Conservation (phyloP, 2,888 invertebrate species). For the Dermolepida albohirtum region DNA sequence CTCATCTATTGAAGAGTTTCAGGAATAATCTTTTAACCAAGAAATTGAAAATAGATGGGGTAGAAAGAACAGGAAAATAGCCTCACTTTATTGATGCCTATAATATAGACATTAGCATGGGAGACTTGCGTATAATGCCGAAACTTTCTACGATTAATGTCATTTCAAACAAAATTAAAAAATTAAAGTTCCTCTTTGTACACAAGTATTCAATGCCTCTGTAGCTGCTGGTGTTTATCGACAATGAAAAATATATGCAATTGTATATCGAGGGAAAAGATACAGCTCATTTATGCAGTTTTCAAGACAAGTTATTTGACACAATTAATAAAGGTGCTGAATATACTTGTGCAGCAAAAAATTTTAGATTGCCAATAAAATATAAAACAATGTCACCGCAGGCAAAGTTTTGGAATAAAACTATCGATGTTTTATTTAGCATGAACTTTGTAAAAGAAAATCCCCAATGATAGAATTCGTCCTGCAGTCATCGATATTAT, state of each 20-base stretch:
- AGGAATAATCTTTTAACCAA: no score
- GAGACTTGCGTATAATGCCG: no score
- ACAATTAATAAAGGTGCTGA: slow-evolving; percentile 39
- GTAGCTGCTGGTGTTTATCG: slow-evolving; percentile 45
- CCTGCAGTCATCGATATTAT: no score
- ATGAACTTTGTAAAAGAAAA: no score
- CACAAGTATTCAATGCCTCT: slow-evolving; percentile 48
- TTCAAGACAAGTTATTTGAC: slow-evolving; percentile 45
- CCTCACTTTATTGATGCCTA: no score
- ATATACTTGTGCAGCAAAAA: neutral
- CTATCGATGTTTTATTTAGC: no score
- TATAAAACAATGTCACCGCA: neutral
- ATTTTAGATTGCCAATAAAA: no score
- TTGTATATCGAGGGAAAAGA: slow-evolving; percentile 37
- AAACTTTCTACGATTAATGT: slow-evolving; percentile 46
- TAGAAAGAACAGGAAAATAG: no score
- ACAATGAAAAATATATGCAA: neutral
- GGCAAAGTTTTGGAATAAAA: no score
- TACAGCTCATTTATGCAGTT: slow-evolving; percentile 45
- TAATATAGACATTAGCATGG: no score
- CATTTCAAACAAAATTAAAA: slow-evolving; percentile 44
- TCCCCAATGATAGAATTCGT: no score
- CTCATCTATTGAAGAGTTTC: slow-evolving; percentile 47
- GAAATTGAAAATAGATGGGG: no score
- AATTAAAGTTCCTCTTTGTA: slow-evolving; percentile 48